Evolutionary conservation across 2,888 invertebrate species (phyloP), one percentile per base, ranked within the genome.

Genomic region (Erebia aethiops): DNA sequence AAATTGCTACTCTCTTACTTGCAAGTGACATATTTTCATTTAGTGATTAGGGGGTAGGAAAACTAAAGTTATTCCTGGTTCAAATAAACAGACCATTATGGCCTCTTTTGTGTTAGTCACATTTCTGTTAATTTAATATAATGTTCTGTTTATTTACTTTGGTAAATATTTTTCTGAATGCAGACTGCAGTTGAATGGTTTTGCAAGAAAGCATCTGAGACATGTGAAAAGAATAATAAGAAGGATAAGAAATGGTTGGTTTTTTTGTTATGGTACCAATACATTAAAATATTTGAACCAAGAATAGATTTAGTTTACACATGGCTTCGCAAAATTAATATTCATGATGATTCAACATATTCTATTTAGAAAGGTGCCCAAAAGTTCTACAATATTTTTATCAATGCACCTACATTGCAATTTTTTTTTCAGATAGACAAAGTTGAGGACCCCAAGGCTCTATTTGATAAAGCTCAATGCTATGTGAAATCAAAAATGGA

Each of bases 391-490:
- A 43, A 18, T 61, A 43, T 62, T 18, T 18, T 1, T 52, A n/a
- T 52, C 16, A 43, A 62, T 16, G 16, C 4, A 46, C 13, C 3
- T 62, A 57, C 54, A 58, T 18, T 60, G 65, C 61, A 14, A 14
- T 13, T 57, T 76, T 77, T 76, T 75, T 91, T 93, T 70, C 89
- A 98, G 97, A 94, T 98, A 76, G 97, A 98, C 9, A 95, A 96
- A 84, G 97, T 98, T 7, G 98, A 98, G 88, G 97, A 98, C 78
- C 98, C 98, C 4, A 88, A 92, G 73, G 95, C 95, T 78, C 83
- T 98, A 79, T 89, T 96, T 81, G 95, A 96, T 75, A 96, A 95
- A 87, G 85, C 96, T 58, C 96, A 95, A 85, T 95, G 95, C 68
- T 96, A 94, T 84, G 87, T 96, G 26, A 96, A 97, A 76, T 94